These are phyloP conservation scores for Coturnix japonica DNA, from an alignment of 2,113 vertebrate genomes.

Conservation along the genomic window DNA sequence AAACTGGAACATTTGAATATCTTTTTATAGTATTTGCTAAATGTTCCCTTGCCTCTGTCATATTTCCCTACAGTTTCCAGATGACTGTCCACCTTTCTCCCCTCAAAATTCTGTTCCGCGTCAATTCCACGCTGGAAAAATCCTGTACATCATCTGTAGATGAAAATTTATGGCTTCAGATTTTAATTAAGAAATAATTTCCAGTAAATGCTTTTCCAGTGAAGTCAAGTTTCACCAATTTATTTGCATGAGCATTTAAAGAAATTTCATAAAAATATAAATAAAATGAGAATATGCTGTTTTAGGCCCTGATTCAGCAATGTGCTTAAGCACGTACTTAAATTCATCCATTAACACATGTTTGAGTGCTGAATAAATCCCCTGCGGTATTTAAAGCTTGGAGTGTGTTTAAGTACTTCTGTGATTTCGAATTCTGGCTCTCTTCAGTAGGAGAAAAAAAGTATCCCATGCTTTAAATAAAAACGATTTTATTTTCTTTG, in stretches of 20 bases:
- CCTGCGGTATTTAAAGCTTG: not conserved
- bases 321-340: not conserved
- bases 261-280: not conserved
- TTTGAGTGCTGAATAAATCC: conserved; percentile 14
- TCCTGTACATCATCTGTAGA: not conserved
- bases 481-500: not conserved
- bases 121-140: conserved; percentile 12
- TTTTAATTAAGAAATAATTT: conserved; percentile 27
- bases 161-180: not conserved
- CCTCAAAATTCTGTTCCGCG: not conserved
- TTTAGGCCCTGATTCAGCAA: not conserved
- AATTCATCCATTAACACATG: conserved; percentile 6
- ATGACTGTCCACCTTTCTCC: not conserved
- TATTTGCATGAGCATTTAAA: conserved; percentile 11
- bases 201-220: not conserved
- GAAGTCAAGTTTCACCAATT: not conserved
- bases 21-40: not conserved
- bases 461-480: not conserved
- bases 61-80: not conserved
- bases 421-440: not conserved
- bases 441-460: not conserved
- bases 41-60: not conserved
- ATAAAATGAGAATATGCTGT: not conserved
- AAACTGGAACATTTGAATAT: not conserved
- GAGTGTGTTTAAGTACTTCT: not conserved